Base-by-base conservation (phyloP, 2,113 vertebrate genomes). In the Synodontis membranacea region DNA sequence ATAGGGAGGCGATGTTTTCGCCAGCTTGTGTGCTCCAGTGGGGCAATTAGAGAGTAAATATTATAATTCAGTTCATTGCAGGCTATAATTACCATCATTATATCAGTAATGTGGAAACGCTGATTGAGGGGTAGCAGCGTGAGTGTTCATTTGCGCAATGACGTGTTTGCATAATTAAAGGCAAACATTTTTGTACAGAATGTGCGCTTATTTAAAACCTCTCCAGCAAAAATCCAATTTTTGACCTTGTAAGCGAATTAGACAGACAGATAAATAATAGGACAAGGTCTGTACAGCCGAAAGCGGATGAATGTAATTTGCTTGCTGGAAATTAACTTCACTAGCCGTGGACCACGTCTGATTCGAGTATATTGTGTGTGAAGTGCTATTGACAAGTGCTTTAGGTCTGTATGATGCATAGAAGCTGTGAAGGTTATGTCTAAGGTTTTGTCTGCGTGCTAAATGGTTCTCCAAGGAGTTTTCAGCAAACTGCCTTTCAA, bases 21-120 rank as follows among this genome's bases (percentile, higher is more conserved):
- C 62, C 70, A 37, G 62, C 54, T 60, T 44, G 39, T 31, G 58
- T 75, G 78, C 78, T 82, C 66, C 50, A 87, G 60, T 68, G n/a
- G 56, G 82, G 52, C 87, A 81, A 75, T 89, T 86, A 75, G 60
- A 84, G 80, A 70, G 87, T 78, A 91, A 91, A 90, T 91, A 90
- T 81, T 84, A 86, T 90, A 90, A 90, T 90, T 83, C 80, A 48
- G 62, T 83, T 85, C 82, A 88, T 89, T 86, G 79, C 84, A 52
- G 78, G 70, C 83, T 60, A 52, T 91, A 89, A 91, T 91, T 90
- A 86, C 87, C 44, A 44, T 86, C 87, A 90, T 89, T 90, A 88
- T 88, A 86, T 85, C 58, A 78, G 86, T 80, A 90, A 90, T 82
- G 90, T 83, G 84, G 78, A 84, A 56, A 84, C 48, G 56, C 64